Conservation (phyloP, 2,113 vertebrate species). For the Dasypus novemcinctus region DNA sequence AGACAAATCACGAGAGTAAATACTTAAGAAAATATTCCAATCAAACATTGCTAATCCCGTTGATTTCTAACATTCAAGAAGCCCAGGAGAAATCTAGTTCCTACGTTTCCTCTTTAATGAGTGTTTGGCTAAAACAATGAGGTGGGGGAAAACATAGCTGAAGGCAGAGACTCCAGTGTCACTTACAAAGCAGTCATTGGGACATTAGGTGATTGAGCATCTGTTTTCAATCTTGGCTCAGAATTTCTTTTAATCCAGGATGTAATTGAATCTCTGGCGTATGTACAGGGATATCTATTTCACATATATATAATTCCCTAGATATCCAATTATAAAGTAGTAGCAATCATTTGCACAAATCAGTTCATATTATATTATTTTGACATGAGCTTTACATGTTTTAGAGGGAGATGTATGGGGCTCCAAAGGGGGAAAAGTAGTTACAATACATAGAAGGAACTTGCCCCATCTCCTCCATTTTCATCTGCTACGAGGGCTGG, state of each 20-base stretch:
- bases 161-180: conserved; percentile 44
- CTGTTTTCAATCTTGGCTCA: conserved; percentile 67
- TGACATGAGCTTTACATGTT: neutral
- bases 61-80: conserved; percentile 54
- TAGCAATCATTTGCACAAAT: conserved; percentile 58
- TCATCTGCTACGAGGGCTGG: neutral
- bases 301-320: conserved; percentile 55
- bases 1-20: conserved; percentile 24
- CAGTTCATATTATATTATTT: conserved; percentile 4
- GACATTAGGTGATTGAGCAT: conserved; percentile 40
- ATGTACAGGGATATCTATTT: conserved; percentile 58
- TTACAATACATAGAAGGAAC: neutral
- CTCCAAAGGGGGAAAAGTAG: too few relatives aligned
- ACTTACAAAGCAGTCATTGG: conserved; percentile 58
- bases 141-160: neutral
- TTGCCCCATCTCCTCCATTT: neutral
- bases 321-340: conserved; percentile 69
- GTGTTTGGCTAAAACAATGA: conserved; percentile 54
- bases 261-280: conserved; percentile 61
- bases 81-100: conserved; percentile 4
- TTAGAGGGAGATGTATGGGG: neutral
- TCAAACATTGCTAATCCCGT: conserved; percentile 42
- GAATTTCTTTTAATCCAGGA: conserved; percentile 69
- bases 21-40: conserved; percentile 27
- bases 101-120: conserved; percentile 58